Evolutionary conservation across 2,888 invertebrate species (phyloP).

Genomic region (Allacma fusca): DNA sequence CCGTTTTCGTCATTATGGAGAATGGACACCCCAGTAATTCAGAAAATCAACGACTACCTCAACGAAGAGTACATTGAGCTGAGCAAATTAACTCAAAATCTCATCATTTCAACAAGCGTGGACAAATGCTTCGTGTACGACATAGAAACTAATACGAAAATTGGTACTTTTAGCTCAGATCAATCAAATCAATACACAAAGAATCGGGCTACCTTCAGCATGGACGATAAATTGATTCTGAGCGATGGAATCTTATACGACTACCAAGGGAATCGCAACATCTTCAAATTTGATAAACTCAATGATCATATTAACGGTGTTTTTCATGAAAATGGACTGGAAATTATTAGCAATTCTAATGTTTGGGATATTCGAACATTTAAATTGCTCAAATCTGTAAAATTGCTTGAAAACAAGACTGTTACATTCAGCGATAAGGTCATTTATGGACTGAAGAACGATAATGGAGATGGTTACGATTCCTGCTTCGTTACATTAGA

Average conservation of each 20-base stretch:
- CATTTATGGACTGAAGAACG: slow-evolving; percentile 85
- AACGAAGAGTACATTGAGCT: slow-evolving; percentile 92
- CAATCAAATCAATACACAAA: slow-evolving; percentile 91
- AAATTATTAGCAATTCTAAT: slow-evolving; percentile 97
- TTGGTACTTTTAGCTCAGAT: slow-evolving; percentile 78
- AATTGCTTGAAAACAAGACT: slow-evolving; percentile 88
- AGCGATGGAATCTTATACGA: slow-evolving; percentile 97
- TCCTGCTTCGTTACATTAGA: slow-evolving; percentile 96
- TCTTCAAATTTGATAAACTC: slow-evolving; percentile 97
- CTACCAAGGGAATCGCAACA: slow-evolving; percentile 82
- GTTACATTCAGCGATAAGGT: slow-evolving; percentile 89
- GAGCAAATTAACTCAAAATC: slow-evolving; percentile 79
- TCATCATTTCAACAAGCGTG: slow-evolving; percentile 58
- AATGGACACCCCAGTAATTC: slow-evolving; percentile 65
- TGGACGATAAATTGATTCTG: slow-evolving; percentile 90
- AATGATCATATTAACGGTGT: slow-evolving; percentile 94
- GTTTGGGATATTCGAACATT: slow-evolving; percentile 98
- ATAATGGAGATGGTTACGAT: slow-evolving; percentile 77
- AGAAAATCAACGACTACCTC: slow-evolving; percentile 64
- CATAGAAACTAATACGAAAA: slow-evolving; percentile 77
- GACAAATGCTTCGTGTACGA: slow-evolving; percentile 74
- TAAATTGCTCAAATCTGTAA: slow-evolving; percentile 91
- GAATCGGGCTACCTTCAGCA: slow-evolving; percentile 93
- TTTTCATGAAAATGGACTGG: slow-evolving; percentile 94
- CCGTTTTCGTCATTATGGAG: slow-evolving; percentile 85